These are phyloP conservation scores for Zaprionus lineosus DNA, from an alignment of 2,888 invertebrate genomes.

Conservation along the genomic window DNA sequence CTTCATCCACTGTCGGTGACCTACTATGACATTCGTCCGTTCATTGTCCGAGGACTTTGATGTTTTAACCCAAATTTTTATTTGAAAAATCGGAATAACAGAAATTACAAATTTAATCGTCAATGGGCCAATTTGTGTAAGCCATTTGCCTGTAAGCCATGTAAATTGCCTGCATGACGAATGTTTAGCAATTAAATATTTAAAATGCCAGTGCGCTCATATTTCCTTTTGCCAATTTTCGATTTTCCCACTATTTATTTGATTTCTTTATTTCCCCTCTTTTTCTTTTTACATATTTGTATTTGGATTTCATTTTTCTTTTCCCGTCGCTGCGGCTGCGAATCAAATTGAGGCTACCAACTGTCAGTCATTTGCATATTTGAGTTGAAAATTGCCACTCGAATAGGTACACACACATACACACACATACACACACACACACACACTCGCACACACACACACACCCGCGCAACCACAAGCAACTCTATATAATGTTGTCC, in stretches of 20 bases:
- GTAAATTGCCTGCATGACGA: slow-evolving; percentile 27
- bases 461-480: slow-evolving; percentile 8
- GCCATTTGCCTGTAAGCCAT: slow-evolving; percentile 1
- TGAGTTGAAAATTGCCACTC: slow-evolving; percentile 64
- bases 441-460: not conserved
- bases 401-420: slow-evolving; percentile 18
- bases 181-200: slow-evolving; percentile 64
- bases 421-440: slow-evolving; percentile 3
- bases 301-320: slow-evolving; percentile 37
- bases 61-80: slow-evolving; percentile 21
- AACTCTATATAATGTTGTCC: slow-evolving; percentile 41
- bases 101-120: slow-evolving; percentile 37
- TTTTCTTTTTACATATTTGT: slow-evolving; percentile 26
- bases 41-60: too few relatives aligned
- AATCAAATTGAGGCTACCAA: slow-evolving; percentile 71
- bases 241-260: slow-evolving; percentile 17
- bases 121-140: slow-evolving; percentile 22
- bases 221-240: slow-evolving; percentile 60
- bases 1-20: too few relatives aligned
- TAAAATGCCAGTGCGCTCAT: slow-evolving; percentile 53
- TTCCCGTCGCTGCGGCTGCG: slow-evolving; percentile 46
- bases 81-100: too few relatives aligned
- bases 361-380: slow-evolving; percentile 74
- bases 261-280: slow-evolving; percentile 15
- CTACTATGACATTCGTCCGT: too few relatives aligned